Evolutionary conservation across 2,888 invertebrate species (phyloP).

Genomic region (Cephalotes varians): DNA sequence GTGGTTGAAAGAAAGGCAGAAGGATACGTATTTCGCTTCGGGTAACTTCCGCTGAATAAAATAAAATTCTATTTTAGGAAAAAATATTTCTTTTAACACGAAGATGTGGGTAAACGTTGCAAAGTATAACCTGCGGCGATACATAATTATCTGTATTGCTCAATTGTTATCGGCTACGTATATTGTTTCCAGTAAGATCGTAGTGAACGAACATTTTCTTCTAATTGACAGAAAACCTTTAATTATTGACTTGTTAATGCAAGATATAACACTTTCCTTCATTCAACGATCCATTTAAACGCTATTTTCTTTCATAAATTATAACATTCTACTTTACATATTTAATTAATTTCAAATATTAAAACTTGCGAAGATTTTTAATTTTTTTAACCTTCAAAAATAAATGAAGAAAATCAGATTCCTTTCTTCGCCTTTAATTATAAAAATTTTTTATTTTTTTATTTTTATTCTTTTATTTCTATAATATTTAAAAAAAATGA

Average conservation of each 20-base stretch:
- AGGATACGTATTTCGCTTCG: conserved; percentile 11
- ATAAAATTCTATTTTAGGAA: background rate
- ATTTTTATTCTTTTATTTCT: too few species aligned
- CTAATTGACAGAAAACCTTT: conserved; percentile 15
- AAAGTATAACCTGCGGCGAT: background rate
- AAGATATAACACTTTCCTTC: background rate
- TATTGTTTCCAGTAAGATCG: background rate
- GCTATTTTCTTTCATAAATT: background rate
- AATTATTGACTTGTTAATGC: conserved; percentile 1
- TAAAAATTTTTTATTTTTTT: conserved; percentile 8
- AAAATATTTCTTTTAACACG: background rate
- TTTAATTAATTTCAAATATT: background rate
- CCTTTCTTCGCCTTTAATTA: background rate
- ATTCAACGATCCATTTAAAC: background rate
- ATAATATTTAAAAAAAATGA: background rate
- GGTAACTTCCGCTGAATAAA: background rate
- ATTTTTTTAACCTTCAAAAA: background rate
- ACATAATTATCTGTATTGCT: background rate
- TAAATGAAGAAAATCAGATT: background rate
- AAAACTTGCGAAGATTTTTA: background rate
- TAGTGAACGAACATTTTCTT: conserved; percentile 32
- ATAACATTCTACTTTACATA: background rate
- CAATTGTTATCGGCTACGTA: background rate
- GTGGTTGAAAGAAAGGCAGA: conserved; percentile 7
- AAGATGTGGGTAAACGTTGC: background rate